Evolutionary conservation across 2,797 vertebrate species (phyloP).

Genomic region (Trichosurus vulpecula): DNA sequence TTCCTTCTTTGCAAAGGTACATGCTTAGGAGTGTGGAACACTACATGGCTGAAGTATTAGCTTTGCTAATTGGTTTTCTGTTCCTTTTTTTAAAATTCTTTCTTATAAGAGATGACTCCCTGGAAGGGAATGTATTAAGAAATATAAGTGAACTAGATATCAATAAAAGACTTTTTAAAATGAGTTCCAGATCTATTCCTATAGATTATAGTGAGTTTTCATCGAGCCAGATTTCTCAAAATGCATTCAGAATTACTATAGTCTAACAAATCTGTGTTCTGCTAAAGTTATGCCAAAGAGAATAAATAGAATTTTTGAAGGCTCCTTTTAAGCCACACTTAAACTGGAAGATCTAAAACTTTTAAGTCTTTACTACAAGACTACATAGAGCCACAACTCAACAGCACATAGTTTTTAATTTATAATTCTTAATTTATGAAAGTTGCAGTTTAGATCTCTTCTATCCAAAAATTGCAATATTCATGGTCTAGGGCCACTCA

Average conservation of each 20-base stretch:
- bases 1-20: background rate
- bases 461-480: background rate
- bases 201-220: background rate
- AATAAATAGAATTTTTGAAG: background rate
- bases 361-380: background rate
- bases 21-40: background rate
- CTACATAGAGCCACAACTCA: background rate
- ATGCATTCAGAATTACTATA: background rate
- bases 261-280: background rate
- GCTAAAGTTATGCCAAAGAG: background rate
- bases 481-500: background rate
- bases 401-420: background rate
- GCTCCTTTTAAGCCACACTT: background rate
- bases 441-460: background rate
- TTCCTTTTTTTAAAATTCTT: background rate
- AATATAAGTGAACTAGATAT: background rate
- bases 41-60: background rate
- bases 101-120: background rate
- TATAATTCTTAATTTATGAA: background rate
- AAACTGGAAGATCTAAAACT: background rate
- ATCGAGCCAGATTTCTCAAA: background rate
- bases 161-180: background rate
- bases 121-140: background rate
- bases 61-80: background rate
- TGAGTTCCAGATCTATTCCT: background rate